phyloP scores from a whole-genome alignment of 2,888 invertebrate species.

The Urechis unicinctus region DNA sequence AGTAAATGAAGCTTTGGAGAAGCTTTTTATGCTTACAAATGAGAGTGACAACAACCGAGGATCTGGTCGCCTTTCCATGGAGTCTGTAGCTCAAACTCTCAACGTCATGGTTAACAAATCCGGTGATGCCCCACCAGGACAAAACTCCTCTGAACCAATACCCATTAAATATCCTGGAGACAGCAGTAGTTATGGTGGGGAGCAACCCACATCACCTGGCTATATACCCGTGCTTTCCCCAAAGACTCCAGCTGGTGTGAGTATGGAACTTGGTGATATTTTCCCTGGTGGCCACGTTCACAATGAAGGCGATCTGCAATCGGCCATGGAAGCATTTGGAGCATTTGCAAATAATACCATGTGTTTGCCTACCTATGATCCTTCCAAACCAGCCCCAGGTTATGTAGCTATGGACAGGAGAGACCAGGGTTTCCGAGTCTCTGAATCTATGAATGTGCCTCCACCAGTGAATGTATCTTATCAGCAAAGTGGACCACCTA shows the following conservation, averaged over 20 bases:
- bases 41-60: background rate
- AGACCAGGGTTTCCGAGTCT: background rate
- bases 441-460: background rate
- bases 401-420: background rate
- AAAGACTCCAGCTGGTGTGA: conserved; percentile 8
- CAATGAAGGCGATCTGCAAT: background rate
- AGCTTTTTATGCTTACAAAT: conserved; percentile 8
- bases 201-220: background rate
- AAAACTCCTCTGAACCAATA: background rate
- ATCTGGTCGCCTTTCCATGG: background rate
- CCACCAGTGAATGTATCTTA: background rate
- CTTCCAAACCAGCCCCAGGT: background rate
- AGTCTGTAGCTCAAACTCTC: background rate
- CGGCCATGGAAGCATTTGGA: background rate
- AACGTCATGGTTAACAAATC: background rate
- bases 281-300: background rate
- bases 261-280: conserved; percentile 4
- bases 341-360: background rate
- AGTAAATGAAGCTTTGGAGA: conserved; percentile 32
- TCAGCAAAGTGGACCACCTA: background rate
- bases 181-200: background rate
- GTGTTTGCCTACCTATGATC: background rate
- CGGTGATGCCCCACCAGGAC: background rate
- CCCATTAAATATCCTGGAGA: background rate
- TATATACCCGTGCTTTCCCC: conserved; percentile 11